Conservation (phyloP, 2,888 invertebrate species). For the Meteorus cinctellus region DNA sequence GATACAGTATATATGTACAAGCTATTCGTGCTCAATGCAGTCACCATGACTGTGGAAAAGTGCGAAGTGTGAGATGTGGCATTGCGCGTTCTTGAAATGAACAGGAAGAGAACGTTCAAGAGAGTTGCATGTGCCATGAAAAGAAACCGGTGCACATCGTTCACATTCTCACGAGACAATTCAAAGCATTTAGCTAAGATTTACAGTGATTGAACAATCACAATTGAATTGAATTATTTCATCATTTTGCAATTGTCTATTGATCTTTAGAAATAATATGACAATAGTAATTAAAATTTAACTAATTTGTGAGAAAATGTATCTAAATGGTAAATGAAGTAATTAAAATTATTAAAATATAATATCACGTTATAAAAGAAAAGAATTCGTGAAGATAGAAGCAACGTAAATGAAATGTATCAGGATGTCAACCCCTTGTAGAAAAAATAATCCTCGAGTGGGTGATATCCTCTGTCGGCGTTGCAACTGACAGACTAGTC, state of each 20-base stretch:
- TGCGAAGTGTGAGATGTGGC: neutral
- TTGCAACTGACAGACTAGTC: conserved; percentile 18
- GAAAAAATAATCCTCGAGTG: conserved; percentile 29
- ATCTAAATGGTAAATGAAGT: too few species aligned
- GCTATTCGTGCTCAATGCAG: neutral
- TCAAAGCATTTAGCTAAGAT: neutral
- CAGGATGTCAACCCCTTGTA: conserved; percentile 18
- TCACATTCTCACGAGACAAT: neutral
- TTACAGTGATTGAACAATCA: neutral
- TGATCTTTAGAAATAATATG: too few species aligned
- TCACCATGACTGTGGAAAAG: neutral
- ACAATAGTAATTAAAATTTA: too few species aligned
- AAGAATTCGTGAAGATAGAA: neutral
- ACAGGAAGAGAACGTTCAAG: conserved; percentile 19
- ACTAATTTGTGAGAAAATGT: too few species aligned
- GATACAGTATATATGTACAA: neutral
- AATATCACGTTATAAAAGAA: neutral
- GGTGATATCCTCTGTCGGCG: conserved; percentile 1
- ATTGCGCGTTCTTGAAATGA: neutral
- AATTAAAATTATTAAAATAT: neutral
- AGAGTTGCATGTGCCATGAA: neutral
- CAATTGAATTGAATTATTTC: too few species aligned
- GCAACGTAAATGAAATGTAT: neutral
- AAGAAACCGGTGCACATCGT: neutral
- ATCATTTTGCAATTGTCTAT: too few species aligned